These are phyloP conservation scores for Lordiphosa fenestrarum DNA, from an alignment of 2,888 invertebrate species.

Conservation along the genomic window DNA sequence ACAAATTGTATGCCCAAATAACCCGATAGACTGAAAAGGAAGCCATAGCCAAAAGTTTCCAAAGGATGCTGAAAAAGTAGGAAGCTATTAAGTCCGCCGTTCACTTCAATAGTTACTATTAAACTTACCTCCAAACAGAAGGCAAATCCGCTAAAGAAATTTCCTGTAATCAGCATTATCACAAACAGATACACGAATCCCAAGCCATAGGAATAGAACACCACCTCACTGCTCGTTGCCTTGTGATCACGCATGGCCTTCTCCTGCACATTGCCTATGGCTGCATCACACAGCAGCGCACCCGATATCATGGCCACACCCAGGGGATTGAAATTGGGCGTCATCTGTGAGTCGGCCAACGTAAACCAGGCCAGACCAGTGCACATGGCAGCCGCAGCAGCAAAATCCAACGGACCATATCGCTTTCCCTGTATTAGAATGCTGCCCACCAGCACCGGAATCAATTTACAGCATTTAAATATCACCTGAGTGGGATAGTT, in stretches of 20 bases:
- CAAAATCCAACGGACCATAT: conserved; percentile 90
- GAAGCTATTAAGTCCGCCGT: not conserved
- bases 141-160: conserved; percentile 86
- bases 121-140: conserved; percentile 89
- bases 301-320: conserved; percentile 89
- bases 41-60: conserved; percentile 91
- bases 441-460: conserved; percentile 96
- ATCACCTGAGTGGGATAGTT: conserved; percentile 99
- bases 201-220: conserved; percentile 94
- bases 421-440: conserved; percentile 94
- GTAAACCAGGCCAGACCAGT: conserved; percentile 95
- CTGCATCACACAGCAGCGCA: conserved; percentile 95
- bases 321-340: conserved; percentile 86
- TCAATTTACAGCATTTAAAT: conserved; percentile 98
- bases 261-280: conserved; percentile 98
- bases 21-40: conserved; percentile 92
- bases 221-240: conserved; percentile 94
- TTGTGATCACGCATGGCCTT: conserved; percentile 93
- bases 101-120: too few species aligned
- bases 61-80: conserved; percentile 83
- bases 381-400: conserved; percentile 93
- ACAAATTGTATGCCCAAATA: conserved; percentile 97
- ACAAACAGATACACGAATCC: conserved; percentile 91
- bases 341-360: conserved; percentile 88
- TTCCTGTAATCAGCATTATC: conserved; percentile 87